Percentiles rank a stretch among this genome's conserved stretches.
These are phyloP conservation scores for Eudasyphora cyanicolor DNA, from an alignment of 2,888 invertebrate genomes.

Conservation along the genomic window DNA sequence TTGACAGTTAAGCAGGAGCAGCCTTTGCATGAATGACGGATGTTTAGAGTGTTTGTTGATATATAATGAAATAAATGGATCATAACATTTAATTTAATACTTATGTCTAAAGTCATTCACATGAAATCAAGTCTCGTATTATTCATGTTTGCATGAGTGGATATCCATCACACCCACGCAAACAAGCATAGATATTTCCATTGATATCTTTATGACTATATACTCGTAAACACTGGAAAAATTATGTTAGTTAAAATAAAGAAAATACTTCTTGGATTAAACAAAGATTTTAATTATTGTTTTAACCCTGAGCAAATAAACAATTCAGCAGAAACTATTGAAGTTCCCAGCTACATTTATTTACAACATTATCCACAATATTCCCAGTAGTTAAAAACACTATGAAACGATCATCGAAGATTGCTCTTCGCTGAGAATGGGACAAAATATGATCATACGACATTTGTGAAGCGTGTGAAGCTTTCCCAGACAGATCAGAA, in stretches of 20 bases:
- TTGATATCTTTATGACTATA: not conserved
- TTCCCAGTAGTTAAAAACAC: too few relatives aligned
- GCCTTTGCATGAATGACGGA: slow-evolving; percentile 12
- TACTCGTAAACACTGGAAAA: too few relatives aligned
- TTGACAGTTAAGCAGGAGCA: not conserved
- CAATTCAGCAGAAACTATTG: not conserved
- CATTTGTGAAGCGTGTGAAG: too few relatives aligned
- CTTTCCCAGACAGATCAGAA: too few relatives aligned
- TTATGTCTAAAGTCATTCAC: slow-evolving; percentile 14
- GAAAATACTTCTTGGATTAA: too few relatives aligned
- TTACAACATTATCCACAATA: too few relatives aligned
- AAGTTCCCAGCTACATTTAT: not conserved
- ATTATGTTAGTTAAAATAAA: too few relatives aligned
- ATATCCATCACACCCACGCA: not conserved
- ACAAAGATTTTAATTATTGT: too few relatives aligned
- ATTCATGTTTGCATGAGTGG: not conserved
- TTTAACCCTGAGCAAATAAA: not conserved
- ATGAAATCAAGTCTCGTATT: not conserved
- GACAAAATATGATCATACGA: too few relatives aligned
- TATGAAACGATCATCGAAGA: too few relatives aligned
- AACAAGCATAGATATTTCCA: not conserved
- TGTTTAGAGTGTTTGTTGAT: slow-evolving; percentile 15
- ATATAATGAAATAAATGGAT: slow-evolving; percentile 23
- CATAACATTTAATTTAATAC: slow-evolving; percentile 27
- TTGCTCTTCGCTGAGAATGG: too few relatives aligned